Evolutionary conservation across 2,113 vertebrate species (phyloP), one percentile per base, ranked within the genome.

Genomic region (Laticauda laticaudata): DNA sequence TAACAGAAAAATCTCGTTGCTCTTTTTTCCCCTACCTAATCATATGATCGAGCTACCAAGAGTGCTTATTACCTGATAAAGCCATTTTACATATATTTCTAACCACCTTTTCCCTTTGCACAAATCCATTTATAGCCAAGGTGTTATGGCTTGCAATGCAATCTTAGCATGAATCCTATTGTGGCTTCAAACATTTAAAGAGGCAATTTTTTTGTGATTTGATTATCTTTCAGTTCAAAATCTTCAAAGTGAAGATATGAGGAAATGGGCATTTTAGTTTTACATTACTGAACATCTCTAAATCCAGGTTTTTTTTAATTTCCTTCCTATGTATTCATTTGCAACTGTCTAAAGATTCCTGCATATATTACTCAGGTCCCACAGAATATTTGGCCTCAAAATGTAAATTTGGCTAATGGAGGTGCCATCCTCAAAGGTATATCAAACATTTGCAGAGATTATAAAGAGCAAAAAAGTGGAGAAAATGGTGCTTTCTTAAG

Each of bases 1-100:
- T 95, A 95, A 91, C 92, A 95, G 95, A 94, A 96, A 61, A 94
- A 45, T 55, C 94, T 54, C 29, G 92, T 94, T 94, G 96, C 55
- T 81, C 11, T 90, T 96, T 95, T 93, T 95, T 93, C 5, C 14
- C 43, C 92, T 61, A 92, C 59, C 85, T 88, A 26, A 39, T 91
- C 93, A 91, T 92, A 87, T 7, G 93, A 90, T 92, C 85, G 0
- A 24, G n/a, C 86, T 92, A 96, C 94, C 90, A 15, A 87, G 93
- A 90, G 89, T 55, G 93, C 93, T 97, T 89, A 43, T 97, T 97
- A 95, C 64, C 45, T 90, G 87, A 93, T 94, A 92, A 90, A 93
- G 34, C 95, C 91, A 64, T 95, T 96, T 95, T 93, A 95, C 95
- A 90, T 95, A 91, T 94, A 96, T 96, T 88, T 92, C 95, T 94